Percentiles rank a stretch among this genome's conserved stretches.
These are phyloP conservation scores for Apaloderma vittatum DNA, from an alignment of 2,113 vertebrate genomes.

Conservation along the genomic window DNA sequence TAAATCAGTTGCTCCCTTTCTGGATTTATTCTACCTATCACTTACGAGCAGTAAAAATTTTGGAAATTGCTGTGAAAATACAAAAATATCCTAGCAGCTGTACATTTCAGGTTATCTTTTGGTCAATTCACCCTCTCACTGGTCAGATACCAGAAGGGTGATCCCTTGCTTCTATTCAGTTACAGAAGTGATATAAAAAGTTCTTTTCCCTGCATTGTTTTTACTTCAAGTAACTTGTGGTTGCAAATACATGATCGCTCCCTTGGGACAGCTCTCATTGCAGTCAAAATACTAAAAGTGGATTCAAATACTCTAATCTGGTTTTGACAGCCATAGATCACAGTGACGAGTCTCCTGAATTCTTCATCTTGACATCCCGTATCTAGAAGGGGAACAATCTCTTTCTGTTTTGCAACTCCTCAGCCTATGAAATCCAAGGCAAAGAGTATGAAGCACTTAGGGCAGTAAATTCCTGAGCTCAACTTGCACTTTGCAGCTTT, in stretches of 20 bases:
- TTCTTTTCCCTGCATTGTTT: neutral
- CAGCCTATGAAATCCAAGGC: neutral
- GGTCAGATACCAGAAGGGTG: neutral
- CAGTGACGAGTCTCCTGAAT: neutral
- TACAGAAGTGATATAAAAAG: neutral
- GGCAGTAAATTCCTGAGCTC: neutral
- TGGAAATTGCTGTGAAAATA: neutral
- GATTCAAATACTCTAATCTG: neutral
- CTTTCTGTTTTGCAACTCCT: neutral
- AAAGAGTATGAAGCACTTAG: neutral
- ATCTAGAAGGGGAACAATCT: neutral
- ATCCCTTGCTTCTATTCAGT: neutral
- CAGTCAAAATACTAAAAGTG: neutral
- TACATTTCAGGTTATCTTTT: fast-evolving
- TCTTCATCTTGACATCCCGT: neutral
- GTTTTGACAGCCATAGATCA: neutral
- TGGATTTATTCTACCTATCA: neutral
- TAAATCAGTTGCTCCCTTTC: neutral
- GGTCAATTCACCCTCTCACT: neutral
- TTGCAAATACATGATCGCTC: fast-evolving
- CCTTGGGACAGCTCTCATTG: neutral
- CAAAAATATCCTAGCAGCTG: neutral
- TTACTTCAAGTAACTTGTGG: neutral
- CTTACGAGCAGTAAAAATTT: neutral
- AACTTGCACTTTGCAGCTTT: neutral